These are phyloP conservation scores for Yponomeuta cagnagella DNA, from an alignment of 2,888 invertebrate genomes.

Conservation along the genomic window DNA sequence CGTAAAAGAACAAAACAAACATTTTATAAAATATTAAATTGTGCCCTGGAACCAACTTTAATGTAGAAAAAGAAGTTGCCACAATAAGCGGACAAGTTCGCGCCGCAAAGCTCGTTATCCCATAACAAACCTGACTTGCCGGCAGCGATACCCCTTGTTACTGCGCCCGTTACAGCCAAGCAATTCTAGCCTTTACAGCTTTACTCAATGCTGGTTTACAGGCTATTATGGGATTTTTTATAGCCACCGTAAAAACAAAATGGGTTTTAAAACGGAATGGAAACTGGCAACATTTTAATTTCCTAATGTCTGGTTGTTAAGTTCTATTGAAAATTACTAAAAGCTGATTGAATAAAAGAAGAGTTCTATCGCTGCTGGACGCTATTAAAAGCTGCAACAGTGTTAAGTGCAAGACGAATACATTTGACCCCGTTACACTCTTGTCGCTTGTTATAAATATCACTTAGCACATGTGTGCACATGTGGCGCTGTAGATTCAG, in stretches of 20 bases:
- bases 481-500: too few relatives aligned
- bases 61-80: conserved; percentile 6
- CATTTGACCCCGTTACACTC: background rate
- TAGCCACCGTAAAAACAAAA: conserved; percentile 8
- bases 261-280: conserved; percentile 14
- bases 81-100: conserved; percentile 11
- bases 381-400: background rate
- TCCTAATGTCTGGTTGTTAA: background rate
- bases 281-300: conserved; percentile 13
- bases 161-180: conserved; percentile 7
- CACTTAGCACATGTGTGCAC: background rate
- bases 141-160: conserved; percentile 19
- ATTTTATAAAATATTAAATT: conserved; percentile 6
- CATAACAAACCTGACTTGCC: conserved; percentile 26
- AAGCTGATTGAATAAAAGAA: background rate
- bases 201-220: conserved; percentile 13
- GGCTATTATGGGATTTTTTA: conserved; percentile 14
- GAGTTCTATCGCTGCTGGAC: background rate
- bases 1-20: background rate
- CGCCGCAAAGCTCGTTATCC: conserved; percentile 26
- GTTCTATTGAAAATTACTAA: background rate
- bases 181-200: conserved; percentile 12
- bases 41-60: conserved; percentile 8
- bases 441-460: background rate
- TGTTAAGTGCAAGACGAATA: background rate